phyloP scores from a whole-genome alignment of 2,888 invertebrate genomes.

The Leptopterna dolabrata region DNA sequence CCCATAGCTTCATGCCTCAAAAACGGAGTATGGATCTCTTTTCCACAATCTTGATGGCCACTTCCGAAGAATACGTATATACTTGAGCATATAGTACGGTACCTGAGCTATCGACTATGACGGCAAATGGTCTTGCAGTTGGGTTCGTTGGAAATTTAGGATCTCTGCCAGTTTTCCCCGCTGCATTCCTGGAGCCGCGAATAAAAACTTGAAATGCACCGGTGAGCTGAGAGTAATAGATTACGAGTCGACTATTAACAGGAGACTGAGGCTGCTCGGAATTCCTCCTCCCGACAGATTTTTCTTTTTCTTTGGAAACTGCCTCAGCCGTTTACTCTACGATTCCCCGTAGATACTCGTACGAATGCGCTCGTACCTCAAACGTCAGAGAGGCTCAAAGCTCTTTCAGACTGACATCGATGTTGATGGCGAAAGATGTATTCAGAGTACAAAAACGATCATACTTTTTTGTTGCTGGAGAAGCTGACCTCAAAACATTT shows the following conservation, averaged over 20 bases:
- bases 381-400: not conserved
- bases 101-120: not conserved
- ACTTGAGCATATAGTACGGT: too few species aligned
- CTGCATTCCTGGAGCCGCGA: not conserved
- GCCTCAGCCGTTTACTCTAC: not conserved
- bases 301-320: not conserved
- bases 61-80: not conserved
- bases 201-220: not conserved
- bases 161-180: not conserved
- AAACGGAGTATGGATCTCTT: too few species aligned
- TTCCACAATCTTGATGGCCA: not conserved
- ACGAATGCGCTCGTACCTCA: not conserved
- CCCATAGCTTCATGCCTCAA: too few species aligned
- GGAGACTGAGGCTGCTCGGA: not conserved
- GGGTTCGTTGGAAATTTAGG: constrained; percentile 21
- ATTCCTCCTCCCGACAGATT: not conserved
- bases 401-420: not conserved
- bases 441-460: not conserved
- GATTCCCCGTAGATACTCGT: not conserved
- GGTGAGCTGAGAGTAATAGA: constrained; percentile 4
- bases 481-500: too few species aligned
- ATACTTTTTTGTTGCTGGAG: too few species aligned
- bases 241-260: not conserved
- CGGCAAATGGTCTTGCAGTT: not conserved
- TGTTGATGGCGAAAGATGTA: not conserved